Evolutionary conservation across 2,113 vertebrate genomes (phyloP), one percentile per base, ranked within the genome.

Genomic region (Solea solea): DNA sequence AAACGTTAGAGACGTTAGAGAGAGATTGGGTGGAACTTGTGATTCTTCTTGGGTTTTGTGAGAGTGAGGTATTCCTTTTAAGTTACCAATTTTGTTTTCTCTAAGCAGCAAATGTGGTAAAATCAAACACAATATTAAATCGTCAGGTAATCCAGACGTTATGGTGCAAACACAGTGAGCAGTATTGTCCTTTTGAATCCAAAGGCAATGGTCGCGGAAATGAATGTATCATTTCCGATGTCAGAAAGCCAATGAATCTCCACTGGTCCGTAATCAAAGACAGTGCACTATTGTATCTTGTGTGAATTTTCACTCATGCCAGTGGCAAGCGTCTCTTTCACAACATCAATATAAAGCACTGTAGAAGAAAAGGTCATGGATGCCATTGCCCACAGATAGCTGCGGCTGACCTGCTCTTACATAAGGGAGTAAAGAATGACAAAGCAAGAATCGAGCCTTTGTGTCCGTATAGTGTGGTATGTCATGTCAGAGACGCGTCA

Each of bases 401-500:
- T 53, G 69, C 64, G 64, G 73, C 68, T 69, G 78, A 80, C 84
- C 83, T 69, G 69, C 73, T 16, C 66, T 88, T 90, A 60, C 82
- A 72, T 83, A 88, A 87, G 46, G 45, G 28, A 49, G 53, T 50
- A 5, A 69, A 70, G 71, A 71, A 62, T 74, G 53, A 64, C 64
- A 10, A 16, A 8, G 64, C 55, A 60, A 89, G 86, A 91, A 91
- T 89, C 15, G 65, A 2, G 73, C 27, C 89, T 90, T 91, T 92
- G 90, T 92, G 72, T 56, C 16, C 8, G 67, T 4, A 59, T 9
- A 9, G 72, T 39, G 68, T 50, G 57, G 25, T 76, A 58, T 57
- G 77, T 86, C 83, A 76, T n/a, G 10, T 45, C 51, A 1, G 21
- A 76, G 63, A 72, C 62, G 59, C 7, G 71, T 44, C 42, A 8